Percentiles rank a stretch among this genome's conserved stretches.
These are phyloP conservation scores for Centropristis striata DNA, from an alignment of 2,113 vertebrate species.

Conservation along the genomic window DNA sequence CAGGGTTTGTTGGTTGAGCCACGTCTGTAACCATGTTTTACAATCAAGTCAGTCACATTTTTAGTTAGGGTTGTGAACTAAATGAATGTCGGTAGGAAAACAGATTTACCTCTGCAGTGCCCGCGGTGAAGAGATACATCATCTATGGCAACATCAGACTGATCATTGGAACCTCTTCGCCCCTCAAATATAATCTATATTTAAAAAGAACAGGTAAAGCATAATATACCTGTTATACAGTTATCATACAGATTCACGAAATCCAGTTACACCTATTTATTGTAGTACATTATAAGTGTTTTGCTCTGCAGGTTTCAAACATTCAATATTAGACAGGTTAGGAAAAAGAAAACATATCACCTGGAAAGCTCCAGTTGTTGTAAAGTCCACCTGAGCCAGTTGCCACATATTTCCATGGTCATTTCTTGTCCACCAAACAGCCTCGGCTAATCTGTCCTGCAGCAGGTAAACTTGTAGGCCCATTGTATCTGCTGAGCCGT, in stretches of 20 bases:
- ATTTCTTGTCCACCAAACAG: conserved; percentile 69
- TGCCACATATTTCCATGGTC: conserved; percentile 83
- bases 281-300: background rate
- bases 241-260: background rate
- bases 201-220: background rate
- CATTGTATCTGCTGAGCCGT: conserved; percentile 81
- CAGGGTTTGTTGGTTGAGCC: conserved; percentile 14
- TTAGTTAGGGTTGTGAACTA: background rate
- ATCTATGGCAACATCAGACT: conserved; percentile 86
- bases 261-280: background rate
- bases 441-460: conserved; percentile 45
- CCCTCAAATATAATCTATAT: conserved; percentile 87
- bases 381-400: conserved; percentile 77
- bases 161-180: conserved; percentile 78
- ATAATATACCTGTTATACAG: too few species aligned
- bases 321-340: background rate
- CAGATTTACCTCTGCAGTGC: conserved; percentile 79
- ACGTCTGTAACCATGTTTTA: conserved; percentile 43
- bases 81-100: background rate
- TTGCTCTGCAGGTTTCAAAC: background rate
- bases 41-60: background rate
- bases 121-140: conserved; percentile 83
- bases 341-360: conserved; percentile 12
- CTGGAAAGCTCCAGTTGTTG: conserved; percentile 67
- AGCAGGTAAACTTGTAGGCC: conserved; percentile 81